Percentiles rank a stretch among this genome's conserved stretches.
These are phyloP conservation scores for Pteronura brasiliensis DNA, from an alignment of 2,113 vertebrate species.

Conservation along the genomic window DNA sequence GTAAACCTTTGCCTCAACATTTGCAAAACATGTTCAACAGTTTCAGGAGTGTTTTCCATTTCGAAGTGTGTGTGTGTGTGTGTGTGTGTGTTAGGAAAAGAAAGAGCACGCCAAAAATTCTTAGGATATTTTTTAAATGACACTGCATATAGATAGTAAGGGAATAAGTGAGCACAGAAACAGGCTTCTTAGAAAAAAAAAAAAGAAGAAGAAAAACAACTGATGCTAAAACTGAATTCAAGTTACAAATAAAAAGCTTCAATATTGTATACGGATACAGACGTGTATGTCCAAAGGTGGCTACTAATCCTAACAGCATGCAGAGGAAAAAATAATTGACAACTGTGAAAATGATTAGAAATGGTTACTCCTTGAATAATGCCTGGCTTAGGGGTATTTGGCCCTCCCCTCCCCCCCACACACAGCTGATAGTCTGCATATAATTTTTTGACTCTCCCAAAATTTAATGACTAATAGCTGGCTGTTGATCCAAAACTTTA, in stretches of 20 bases:
- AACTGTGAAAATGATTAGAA: slow-evolving; percentile 23
- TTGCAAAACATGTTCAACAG: not conserved
- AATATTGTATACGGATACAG: not conserved
- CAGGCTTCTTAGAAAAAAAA: not conserved
- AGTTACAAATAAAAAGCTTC: not conserved
- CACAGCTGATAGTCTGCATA: not conserved
- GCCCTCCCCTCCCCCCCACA: not conserved
- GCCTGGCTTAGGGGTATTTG: not conserved
- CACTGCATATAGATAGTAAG: slow-evolving; percentile 10
- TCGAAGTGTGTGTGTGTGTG: not conserved
- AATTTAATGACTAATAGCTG: not conserved
- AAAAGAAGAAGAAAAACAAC: not conserved
- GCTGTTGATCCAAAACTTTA: not conserved
- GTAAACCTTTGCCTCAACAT: not conserved
- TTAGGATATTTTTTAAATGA: slow-evolving; percentile 29
- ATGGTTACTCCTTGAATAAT: not conserved
- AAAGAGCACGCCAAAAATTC: slow-evolving; percentile 28
- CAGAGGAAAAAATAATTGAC: slow-evolving; percentile 17
- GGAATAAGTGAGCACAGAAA: slow-evolving; percentile 25
- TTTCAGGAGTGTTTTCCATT: slow-evolving; percentile 4
- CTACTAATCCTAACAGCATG: not conserved
- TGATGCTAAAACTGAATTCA: slow-evolving; percentile 21
- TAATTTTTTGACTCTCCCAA: not conserved
- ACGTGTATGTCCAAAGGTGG: not conserved
- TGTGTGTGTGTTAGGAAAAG: not conserved